phyloP scores from a whole-genome alignment of 2,113 vertebrate genomes.

The Eidolon helvum region DNA sequence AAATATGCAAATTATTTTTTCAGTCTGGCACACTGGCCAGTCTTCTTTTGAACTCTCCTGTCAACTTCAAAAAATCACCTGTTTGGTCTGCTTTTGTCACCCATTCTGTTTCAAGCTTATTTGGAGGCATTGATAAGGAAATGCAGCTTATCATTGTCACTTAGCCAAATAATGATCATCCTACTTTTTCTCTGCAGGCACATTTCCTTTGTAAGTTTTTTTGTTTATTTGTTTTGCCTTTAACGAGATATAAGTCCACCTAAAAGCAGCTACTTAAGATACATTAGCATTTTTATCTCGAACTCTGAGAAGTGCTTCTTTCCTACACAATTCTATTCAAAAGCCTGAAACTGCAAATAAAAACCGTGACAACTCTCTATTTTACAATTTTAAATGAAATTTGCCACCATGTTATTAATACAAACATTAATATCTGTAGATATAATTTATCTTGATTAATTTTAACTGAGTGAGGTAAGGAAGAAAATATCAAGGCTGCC shows the following conservation, averaged over 20 bases:
- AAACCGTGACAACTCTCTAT: background rate
- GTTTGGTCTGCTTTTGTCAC: background rate
- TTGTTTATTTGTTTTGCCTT: background rate
- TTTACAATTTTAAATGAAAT: conserved; percentile 24
- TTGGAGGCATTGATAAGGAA: background rate
- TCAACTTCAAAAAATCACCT: background rate
- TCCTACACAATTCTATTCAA: background rate
- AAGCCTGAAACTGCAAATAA: conserved; percentile 8
- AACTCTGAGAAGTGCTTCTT: background rate
- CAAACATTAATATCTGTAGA: background rate
- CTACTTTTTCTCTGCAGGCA: background rate
- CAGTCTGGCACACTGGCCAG: background rate
- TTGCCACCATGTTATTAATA: background rate
- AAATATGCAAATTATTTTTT: background rate
- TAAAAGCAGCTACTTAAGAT: background rate
- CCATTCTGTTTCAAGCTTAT: background rate
- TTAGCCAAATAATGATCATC: background rate
- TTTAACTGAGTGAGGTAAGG: background rate
- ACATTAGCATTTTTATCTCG: background rate
- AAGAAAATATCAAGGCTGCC: background rate
- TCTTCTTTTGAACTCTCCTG: background rate
- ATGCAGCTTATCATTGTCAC: background rate
- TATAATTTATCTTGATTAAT: background rate
- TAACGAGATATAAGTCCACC: background rate
- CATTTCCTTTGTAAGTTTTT: background rate